Conservation (phyloP, 1,140 invertebrate genomes). For the Nasonia vitripennis region DNA sequence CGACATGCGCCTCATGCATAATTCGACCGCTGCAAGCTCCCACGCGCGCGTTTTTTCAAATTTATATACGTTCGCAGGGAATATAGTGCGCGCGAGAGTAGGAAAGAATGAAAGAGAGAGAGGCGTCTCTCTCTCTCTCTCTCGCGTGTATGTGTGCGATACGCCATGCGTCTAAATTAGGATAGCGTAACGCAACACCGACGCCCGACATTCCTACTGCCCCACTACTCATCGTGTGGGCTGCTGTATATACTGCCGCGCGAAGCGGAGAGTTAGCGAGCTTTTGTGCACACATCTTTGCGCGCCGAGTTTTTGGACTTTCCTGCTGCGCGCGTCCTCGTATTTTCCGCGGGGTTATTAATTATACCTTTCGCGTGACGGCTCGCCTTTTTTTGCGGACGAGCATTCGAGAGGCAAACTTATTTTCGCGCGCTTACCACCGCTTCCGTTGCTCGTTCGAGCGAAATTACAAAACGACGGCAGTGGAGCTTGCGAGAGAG, state of each 20-base stretch:
- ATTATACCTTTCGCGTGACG: too few relatives aligned
- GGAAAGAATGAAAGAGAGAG: constrained; percentile 56
- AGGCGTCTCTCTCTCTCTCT: constrained; percentile 57
- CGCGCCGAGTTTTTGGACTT: neutral
- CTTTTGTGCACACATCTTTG: neutral
- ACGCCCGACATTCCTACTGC: constrained; percentile 62
- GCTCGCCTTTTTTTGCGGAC: too few relatives aligned
- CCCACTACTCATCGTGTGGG: constrained; percentile 47
- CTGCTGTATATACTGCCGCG: neutral
- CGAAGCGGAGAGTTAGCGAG: neutral
- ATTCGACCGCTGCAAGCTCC: neutral
- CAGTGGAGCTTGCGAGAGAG: too few relatives aligned
- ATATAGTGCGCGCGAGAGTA: neutral
- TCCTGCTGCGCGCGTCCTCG: neutral
- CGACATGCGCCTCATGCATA: constrained; percentile 24
- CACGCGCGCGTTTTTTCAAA: constrained; percentile 49
- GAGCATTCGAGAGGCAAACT: too few relatives aligned
- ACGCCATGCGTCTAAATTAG: constrained; percentile 74
- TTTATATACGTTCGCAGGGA: constrained; percentile 48
- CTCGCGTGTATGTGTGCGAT: constrained; percentile 57
- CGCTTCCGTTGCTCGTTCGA: too few relatives aligned
- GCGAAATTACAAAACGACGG: too few relatives aligned
- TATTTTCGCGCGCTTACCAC: too few relatives aligned
- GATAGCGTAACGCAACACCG: constrained; percentile 75
- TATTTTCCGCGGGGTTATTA: neutral